phyloP scores from a whole-genome alignment of 2,888 invertebrate species.

The Calliopum simillimum region DNA sequence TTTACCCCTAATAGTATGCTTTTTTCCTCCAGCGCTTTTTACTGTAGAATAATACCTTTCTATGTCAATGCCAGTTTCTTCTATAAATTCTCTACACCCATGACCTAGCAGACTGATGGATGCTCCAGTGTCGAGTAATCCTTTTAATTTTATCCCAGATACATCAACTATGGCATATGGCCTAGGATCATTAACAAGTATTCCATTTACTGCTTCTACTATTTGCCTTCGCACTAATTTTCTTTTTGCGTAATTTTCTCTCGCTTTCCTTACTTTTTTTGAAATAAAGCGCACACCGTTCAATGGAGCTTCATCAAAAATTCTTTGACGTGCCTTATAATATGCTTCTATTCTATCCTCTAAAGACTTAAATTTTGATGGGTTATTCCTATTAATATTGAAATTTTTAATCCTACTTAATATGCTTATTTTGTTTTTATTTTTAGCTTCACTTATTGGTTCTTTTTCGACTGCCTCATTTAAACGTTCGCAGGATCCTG shows the following conservation, averaged over 20 bases:
- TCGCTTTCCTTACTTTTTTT: neutral
- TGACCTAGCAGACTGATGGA: neutral
- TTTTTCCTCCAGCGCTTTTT: constrained; percentile 17
- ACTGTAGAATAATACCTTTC: constrained; percentile 21
- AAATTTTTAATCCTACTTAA: too few relatives aligned
- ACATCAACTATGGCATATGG: neutral
- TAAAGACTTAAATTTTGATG: neutral
- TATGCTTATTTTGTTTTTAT: too few relatives aligned
- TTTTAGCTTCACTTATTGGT: too few relatives aligned
- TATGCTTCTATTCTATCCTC: neutral
- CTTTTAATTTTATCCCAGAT: neutral
- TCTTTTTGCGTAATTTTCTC: neutral
- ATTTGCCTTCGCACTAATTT: neutral
- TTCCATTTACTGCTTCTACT: neutral
- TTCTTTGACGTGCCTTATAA: neutral
- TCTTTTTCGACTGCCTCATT: too few relatives aligned
- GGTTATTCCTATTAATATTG: too few relatives aligned
- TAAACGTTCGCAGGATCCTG: too few relatives aligned
- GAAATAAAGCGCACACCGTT: neutral
- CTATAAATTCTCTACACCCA: constrained; percentile 4
- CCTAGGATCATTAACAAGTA: neutral
- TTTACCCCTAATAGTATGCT: constrained; percentile 23
- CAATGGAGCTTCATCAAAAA: neutral
- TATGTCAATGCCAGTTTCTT: neutral
- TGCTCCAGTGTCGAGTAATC: constrained; percentile 8